These are phyloP conservation scores for Orcinus orca DNA, from an alignment of 2,113 vertebrate species.

Conservation along the genomic window DNA sequence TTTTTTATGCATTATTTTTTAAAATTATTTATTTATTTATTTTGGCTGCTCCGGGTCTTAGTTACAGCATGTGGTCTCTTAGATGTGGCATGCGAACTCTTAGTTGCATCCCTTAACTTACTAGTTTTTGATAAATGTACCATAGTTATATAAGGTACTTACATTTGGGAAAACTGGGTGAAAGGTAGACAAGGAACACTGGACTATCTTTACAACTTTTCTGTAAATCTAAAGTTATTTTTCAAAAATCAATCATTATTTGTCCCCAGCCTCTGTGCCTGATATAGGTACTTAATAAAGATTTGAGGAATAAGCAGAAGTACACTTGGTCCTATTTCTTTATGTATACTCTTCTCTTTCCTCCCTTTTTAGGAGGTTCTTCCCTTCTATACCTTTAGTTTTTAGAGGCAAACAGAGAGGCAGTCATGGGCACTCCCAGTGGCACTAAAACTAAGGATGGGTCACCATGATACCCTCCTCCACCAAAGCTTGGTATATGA, in stretches of 20 bases:
- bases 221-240: neutral
- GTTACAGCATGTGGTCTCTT: too few relatives aligned
- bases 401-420: neutral
- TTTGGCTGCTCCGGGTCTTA: too few relatives aligned
- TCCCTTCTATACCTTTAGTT: neutral
- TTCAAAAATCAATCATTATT: neutral
- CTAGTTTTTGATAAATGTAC: neutral
- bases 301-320: neutral
- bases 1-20: neutral
- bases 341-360: neutral
- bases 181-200: neutral
- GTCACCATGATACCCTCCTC: neutral
- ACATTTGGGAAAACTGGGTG: neutral
- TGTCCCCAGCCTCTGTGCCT: neutral
- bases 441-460: neutral
- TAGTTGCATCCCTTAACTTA: neutral
- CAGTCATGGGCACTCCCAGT: neutral
- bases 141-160: neutral
- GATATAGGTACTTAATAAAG: neutral
- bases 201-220: neutral
- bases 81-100: too few relatives aligned
- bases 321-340: neutral
- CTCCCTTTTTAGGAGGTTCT: neutral
- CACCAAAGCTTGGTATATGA: neutral
- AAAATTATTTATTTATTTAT: too few relatives aligned